Conservation (phyloP, 2,113 vertebrate genomes). For the Sialia sialis region DNA sequence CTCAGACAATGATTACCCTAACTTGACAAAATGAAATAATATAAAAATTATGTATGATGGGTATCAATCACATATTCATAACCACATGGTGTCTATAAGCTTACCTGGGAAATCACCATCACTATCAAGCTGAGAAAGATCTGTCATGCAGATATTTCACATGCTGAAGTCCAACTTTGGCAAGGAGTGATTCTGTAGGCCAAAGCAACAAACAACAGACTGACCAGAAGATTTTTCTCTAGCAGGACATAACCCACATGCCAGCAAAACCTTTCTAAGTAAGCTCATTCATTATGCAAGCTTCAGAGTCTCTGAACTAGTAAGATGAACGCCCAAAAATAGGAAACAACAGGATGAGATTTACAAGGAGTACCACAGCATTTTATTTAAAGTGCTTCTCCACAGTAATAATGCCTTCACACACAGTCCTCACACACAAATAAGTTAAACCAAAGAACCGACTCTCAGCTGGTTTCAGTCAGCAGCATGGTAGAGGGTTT, state of each 20-base stretch:
- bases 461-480: not conserved
- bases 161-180: rapidly evolving
- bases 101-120: not conserved
- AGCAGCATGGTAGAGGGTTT: not conserved
- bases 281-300: not conserved
- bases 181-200: not conserved
- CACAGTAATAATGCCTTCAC: not conserved
- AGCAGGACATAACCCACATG: not conserved
- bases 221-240: not conserved
- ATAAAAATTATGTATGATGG: not conserved
- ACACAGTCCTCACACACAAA: not conserved
- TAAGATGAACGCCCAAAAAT: not conserved
- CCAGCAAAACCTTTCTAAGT: not conserved
- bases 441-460: not conserved
- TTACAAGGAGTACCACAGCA: not conserved
- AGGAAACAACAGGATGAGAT: not conserved
- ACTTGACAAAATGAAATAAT: not conserved
- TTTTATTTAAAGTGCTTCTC: not conserved
- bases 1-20: not conserved
- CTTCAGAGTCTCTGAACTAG: not conserved
- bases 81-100: not conserved
- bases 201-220: not conserved
- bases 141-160: not conserved
- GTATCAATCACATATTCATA: not conserved
- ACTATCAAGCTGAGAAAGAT: not conserved